Conservation (phyloP, 2,888 invertebrate genomes). For the Amblyjoppa proteus region DNA sequence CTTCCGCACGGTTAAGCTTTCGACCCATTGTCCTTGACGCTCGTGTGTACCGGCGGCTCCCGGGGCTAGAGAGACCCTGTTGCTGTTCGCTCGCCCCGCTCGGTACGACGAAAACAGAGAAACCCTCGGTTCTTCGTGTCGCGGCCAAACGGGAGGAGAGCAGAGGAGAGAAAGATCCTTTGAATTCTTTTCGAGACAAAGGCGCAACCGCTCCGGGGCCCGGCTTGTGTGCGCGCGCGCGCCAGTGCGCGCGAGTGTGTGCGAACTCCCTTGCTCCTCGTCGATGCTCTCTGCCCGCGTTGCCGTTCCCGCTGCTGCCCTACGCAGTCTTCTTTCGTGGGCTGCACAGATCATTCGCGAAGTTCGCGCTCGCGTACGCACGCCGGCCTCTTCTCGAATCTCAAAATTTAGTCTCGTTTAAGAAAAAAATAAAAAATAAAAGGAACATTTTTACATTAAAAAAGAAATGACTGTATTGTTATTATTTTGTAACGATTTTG, state of each 20-base stretch:
- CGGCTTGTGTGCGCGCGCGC: constrained; percentile 20
- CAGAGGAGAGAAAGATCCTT: constrained; percentile 51
- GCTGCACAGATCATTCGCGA: constrained; percentile 25
- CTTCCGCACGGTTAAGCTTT: constrained; percentile 70
- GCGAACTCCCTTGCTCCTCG: constrained; percentile 42
- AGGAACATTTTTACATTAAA: neutral
- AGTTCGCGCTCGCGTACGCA: constrained; percentile 11
- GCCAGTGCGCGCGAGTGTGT: constrained; percentile 5
- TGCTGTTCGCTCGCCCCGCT: constrained; percentile 22
- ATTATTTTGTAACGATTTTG: too few species aligned
- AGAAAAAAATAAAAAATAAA: neutral
- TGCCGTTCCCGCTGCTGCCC: constrained; percentile 23
- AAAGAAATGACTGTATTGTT: too few species aligned
- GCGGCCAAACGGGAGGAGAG: constrained; percentile 52
- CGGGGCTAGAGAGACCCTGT: constrained; percentile 9
- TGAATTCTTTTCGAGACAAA: constrained; percentile 64
- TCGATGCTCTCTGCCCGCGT: neutral
- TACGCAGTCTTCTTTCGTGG: constrained; percentile 48
- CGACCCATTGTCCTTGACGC: constrained; percentile 70
- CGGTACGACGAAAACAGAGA: constrained; percentile 24
- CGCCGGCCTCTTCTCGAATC: neutral
- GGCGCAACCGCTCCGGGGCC: constrained; percentile 57
- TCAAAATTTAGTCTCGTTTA: neutral
- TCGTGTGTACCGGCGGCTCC: constrained; percentile 26
- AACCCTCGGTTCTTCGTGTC: constrained; percentile 67